Evolutionary conservation across 2,888 invertebrate genomes (phyloP), one percentile per base, ranked within the genome.

Genomic region (Catocala nupta): DNA sequence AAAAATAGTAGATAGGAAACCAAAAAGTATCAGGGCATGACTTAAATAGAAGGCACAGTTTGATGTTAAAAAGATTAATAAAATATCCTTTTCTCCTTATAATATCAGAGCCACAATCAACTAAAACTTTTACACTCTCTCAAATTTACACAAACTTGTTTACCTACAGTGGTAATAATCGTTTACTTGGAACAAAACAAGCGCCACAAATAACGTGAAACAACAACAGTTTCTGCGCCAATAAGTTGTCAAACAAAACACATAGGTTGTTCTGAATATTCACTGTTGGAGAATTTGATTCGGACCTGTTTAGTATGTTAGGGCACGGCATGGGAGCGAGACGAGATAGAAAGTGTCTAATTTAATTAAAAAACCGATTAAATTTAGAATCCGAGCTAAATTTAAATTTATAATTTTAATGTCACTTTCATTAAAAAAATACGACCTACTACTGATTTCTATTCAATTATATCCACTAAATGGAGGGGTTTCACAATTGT

Each of bases 181-280:
- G 66, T 73, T 78, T 70, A 64, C 67, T 60, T 54, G 52, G 55
- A 66, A 68, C 78, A 66, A 70, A 76, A 76, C 70, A 76, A 78
- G 60, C 47, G 69, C 69, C 73, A 78, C 79, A 81, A 82, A 83
- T 83, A 83, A 83, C 77, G 71, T 73, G 58, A 80, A 39, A 79
- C 72, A 80, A 74, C 79, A 71, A 77, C 84, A 80, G 76, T 82
- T 80, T 79, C 77, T 67, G 63, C 80, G 80, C 82, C 83, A 88
- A 87, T 87, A 86, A 88, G 85, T 85, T 88, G 84, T 83, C 81
- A 78, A 89, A 89, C 87, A 85, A 88, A 89, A 83, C 89, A 87
- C 90, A 90, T 90, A 82, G 83, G 86, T 89, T 82, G 84, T 71
- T 75, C 68, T 73, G 77, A 83, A 81, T 83, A 81, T 83, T 82